Conservation (phyloP, 2,888 invertebrate genomes). For the Serrognathus titanus region DNA sequence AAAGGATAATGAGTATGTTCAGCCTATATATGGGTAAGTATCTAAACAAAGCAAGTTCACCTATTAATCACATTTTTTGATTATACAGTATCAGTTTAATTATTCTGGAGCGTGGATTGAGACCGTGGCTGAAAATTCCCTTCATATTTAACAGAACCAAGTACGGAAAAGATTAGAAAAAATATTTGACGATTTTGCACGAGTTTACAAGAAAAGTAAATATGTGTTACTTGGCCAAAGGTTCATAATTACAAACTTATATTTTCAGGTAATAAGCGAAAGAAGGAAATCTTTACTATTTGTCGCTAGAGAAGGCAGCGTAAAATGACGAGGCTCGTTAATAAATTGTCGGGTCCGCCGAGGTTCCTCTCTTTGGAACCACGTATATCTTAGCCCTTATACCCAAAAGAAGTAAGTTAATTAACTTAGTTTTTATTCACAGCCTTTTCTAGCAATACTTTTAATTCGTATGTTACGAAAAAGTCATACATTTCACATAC, state of each 20-base stretch:
- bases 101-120: conserved; percentile 17
- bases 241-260: neutral
- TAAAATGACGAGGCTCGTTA: neutral
- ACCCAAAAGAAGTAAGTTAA: conserved; percentile 22
- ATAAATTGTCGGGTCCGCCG: conserved; percentile 20
- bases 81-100: conserved; percentile 23
- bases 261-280: neutral
- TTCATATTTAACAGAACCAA: conserved; percentile 2
- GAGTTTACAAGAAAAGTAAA: conserved; percentile 8
- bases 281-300: neutral
- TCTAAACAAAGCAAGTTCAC: neutral
- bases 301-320: neutral
- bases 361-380: conserved; percentile 28
- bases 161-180: conserved; percentile 4
- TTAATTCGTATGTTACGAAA: no score
- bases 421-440: neutral
- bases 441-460: no score
- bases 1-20: conserved; percentile 5
- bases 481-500: no score
- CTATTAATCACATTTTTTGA: neutral
- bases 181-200: conserved; percentile 5
- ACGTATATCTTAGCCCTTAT: conserved; percentile 18
- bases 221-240: neutral
- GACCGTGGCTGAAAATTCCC: neutral
- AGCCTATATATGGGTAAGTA: conserved; percentile 7